Evolutionary conservation across 2,797 vertebrate species (phyloP), one percentile per base, ranked within the genome.

Genomic region (Bucorvus abyssinicus): DNA sequence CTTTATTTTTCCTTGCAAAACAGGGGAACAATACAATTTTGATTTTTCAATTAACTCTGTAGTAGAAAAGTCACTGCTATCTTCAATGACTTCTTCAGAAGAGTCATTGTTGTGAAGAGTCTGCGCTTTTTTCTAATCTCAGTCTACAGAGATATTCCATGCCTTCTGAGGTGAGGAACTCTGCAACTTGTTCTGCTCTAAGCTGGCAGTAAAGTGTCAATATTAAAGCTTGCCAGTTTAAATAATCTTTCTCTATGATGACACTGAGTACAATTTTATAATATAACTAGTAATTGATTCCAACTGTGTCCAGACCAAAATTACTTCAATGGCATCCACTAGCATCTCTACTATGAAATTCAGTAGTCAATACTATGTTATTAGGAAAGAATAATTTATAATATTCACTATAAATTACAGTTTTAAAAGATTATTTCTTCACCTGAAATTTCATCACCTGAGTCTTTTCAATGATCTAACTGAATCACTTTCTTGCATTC

Each of bases 261-360:
- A 79, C 82, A 50, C 36, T 55, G 36, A 78, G 47, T 40, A 69
- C 53, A 64, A 36, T 85, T 94, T 79, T 59, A 64, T 84, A 82
- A 30, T 74, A 55, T 84, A 90, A 94, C 68, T 87, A 73, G 60
- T 61, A 42, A 57, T 64, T 85, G 36, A 64, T 83, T 63, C 47
- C 76, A 77, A 4, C 63, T 67, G 30, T 32, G 26, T 55, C 34
- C 56, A 96, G 76, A 65, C 61, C 49, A 71, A 83, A 95, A 93
- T 95, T 61, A 96, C 81, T 94, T 89, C 59, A 77, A 0, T 64
- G 16, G 57, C 71, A 95, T 61, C 67, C 19, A 45, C 90, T 92
- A 69, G 87, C 87, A 94, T 91, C 69, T 76, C 40, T 53, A 78
- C 49, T 75, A 61, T 75, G 64, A 77, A 95, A 82, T 84, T 71